phyloP scores from a whole-genome alignment of 2,797 vertebrate genomes.

The Labroides dimidiatus region DNA sequence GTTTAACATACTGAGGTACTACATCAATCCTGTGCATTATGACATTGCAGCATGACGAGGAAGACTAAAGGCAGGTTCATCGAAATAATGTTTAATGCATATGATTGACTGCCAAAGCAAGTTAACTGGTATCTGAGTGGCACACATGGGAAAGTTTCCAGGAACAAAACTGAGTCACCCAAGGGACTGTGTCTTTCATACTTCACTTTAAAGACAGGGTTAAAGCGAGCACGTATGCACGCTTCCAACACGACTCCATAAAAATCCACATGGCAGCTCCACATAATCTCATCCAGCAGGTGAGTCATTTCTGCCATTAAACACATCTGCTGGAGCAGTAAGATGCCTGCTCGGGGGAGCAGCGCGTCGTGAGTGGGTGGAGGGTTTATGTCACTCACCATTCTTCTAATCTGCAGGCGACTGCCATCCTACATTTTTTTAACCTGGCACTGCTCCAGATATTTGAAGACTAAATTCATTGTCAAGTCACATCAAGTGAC shows the following conservation, averaged over 20 bases:
- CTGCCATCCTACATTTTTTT: neutral
- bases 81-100: conserved; percentile 56
- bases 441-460: neutral
- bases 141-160: conserved; percentile 26
- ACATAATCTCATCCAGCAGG: conserved; percentile 42
- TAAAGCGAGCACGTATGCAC: conserved; percentile 31
- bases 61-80: conserved; percentile 20
- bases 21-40: conserved; percentile 21
- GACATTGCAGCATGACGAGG: conserved; percentile 2
- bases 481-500: conserved; percentile 4
- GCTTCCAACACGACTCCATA: conserved; percentile 35
- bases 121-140: conserved; percentile 33
- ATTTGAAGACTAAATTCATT: conserved; percentile 7
- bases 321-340: conserved; percentile 39
- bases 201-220: conserved; percentile 33
- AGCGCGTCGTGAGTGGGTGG: neutral
- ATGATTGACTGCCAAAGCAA: conserved; percentile 42
- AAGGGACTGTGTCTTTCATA: conserved; percentile 15
- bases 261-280: conserved; percentile 32
- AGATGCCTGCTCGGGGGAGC: conserved; percentile 35
- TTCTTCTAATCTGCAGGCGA: neutral
- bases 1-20: conserved; percentile 7
- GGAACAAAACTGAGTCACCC: conserved; percentile 17
- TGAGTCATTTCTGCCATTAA: conserved; percentile 54
- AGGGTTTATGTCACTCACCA: conserved; percentile 1